A percentile compares a stretch with the other conserved stretches of the same genome.
These are phyloP conservation scores for Cephus rjabovi DNA, from an alignment of 2,888 invertebrate genomes.

Conservation along the genomic window DNA sequence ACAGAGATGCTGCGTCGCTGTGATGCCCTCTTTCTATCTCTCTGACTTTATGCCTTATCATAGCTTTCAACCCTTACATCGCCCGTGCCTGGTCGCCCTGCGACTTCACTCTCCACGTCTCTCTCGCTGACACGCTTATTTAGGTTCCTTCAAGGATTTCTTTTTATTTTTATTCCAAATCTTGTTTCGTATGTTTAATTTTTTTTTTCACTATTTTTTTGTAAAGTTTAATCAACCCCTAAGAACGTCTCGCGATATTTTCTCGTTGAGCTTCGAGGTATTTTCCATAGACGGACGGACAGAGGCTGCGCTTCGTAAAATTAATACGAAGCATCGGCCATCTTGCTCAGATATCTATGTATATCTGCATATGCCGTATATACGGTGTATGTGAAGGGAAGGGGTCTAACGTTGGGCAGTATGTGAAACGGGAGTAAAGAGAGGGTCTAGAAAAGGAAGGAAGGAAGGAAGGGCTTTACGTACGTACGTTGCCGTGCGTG, in stretches of 20 bases:
- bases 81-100: background rate
- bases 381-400: constrained; percentile 15
- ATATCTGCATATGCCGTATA: constrained; percentile 7
- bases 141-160: background rate
- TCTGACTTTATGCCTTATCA: background rate
- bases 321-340: constrained; percentile 61
- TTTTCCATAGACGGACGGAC: background rate
- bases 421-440: constrained; percentile 29
- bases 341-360: constrained; percentile 42
- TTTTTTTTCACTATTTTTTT: background rate
- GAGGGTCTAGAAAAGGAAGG: background rate
- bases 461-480: constrained; percentile 6
- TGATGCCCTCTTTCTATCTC: background rate
- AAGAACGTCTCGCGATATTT: background rate
- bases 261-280: background rate
- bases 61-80: background rate
- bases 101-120: background rate
- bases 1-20: constrained; percentile 23
- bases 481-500: constrained; percentile 27
- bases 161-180: background rate
- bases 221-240: background rate
- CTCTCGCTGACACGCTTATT: background rate
- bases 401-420: constrained; percentile 44
- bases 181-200: background rate
- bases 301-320: constrained; percentile 50